Conservation (phyloP, 2,113 vertebrate genomes). For the Bubo scandiacus region DNA sequence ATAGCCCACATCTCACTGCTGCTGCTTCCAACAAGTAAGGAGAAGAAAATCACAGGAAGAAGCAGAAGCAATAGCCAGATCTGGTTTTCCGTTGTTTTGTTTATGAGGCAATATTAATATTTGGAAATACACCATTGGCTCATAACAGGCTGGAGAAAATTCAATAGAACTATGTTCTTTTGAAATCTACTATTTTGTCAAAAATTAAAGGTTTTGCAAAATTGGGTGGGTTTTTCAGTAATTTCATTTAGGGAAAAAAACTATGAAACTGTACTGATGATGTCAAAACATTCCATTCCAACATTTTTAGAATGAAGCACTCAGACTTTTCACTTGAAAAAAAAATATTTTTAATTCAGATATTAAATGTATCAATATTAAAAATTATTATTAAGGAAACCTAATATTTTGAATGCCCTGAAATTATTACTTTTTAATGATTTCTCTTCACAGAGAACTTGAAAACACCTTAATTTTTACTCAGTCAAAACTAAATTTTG, state of each 20-base stretch:
- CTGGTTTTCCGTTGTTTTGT: not conserved
- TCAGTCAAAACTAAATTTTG: not conserved
- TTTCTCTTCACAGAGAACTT: not conserved
- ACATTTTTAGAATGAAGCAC: not conserved
- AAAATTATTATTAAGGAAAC: not conserved
- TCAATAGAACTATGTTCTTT: not conserved
- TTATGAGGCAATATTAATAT: not conserved
- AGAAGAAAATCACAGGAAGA: not conserved
- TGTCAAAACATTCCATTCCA: not conserved
- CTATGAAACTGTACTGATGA: not conserved
- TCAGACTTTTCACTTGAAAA: not conserved
- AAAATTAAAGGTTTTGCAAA: not conserved
- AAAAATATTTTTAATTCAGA: not conserved
- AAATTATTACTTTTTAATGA: not conserved
- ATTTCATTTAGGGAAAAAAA: not conserved
- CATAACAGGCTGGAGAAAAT: not conserved
- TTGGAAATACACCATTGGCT: not conserved
- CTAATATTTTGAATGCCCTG: not conserved
- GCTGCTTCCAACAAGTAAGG: not conserved
- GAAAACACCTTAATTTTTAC: not conserved
- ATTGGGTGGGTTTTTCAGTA: not conserved
- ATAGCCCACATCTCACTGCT: accelerated
- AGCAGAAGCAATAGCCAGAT: not conserved
- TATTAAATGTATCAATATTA: not conserved
- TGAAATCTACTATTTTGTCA: not conserved